Evolutionary conservation across 2,888 invertebrate genomes (phyloP).

Genomic region (Scaptomyza reducta): DNA sequence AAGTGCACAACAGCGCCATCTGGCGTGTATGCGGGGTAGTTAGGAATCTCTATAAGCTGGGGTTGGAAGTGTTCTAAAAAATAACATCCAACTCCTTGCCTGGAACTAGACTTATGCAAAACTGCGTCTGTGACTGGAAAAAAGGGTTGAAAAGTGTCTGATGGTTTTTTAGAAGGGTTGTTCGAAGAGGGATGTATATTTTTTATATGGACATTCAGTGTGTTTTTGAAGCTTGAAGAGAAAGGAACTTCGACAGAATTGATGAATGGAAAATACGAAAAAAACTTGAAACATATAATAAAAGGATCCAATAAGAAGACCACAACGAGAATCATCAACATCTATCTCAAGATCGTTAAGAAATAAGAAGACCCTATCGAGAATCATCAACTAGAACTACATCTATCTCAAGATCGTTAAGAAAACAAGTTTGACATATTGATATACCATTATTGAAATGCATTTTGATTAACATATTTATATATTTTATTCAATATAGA

Average conservation of each 20-base stretch:
- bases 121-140: constrained; percentile 21
- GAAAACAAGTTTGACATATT: too few species aligned
- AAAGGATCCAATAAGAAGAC: background rate
- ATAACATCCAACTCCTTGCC: background rate
- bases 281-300: too few species aligned
- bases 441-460: fast-evolving
- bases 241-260: background rate
- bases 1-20: constrained; percentile 58
- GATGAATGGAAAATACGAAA: background rate
- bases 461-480: background rate
- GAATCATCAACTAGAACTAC: too few species aligned
- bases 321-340: too few species aligned
- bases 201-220: constrained; percentile 50
- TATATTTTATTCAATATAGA: background rate
- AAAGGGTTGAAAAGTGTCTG: constrained; percentile 63
- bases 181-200: constrained; percentile 4
- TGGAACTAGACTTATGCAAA: constrained; percentile 56
- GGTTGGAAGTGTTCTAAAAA: constrained; percentile 77
- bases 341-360: background rate
- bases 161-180: constrained; percentile 66
- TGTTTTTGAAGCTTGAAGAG: background rate
- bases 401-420: background rate
- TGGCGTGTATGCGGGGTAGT: constrained; percentile 18
- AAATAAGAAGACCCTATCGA: too few species aligned
- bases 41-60: constrained; percentile 6